phyloP scores from a whole-genome alignment of 2,113 vertebrate genomes.

The Cisticola juncidis region DNA sequence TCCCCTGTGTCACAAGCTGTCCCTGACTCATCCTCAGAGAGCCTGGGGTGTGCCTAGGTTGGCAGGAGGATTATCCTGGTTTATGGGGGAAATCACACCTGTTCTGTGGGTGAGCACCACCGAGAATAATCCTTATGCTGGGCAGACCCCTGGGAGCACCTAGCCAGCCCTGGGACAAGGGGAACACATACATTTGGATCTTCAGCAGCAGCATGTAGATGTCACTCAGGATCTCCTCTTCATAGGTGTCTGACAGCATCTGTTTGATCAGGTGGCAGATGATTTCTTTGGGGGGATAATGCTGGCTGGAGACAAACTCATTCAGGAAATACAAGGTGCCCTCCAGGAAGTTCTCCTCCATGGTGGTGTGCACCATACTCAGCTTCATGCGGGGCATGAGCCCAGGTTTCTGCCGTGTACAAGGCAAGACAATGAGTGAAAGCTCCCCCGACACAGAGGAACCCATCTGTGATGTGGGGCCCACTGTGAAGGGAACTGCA shows the following conservation, averaged over 20 bases:
- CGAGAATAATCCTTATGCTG: not conserved
- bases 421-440: constrained; percentile 48
- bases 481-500: not conserved
- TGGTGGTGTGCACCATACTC: constrained; percentile 84
- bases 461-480: not conserved
- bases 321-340: constrained; percentile 88
- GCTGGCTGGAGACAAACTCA: constrained; percentile 83
- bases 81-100: not conserved
- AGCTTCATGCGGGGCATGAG: constrained; percentile 82
- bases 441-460: not conserved
- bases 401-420: constrained; percentile 53
- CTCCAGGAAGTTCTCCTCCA: constrained; percentile 85
- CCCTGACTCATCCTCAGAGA: not conserved
- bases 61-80: not conserved
- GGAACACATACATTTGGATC: constrained; percentile 84
- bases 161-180: not conserved
- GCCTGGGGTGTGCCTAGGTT: not conserved
- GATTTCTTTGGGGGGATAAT: constrained; percentile 82
- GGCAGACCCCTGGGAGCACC: not conserved
- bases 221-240: constrained; percentile 75
- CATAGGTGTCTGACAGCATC: constrained; percentile 79
- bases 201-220: constrained; percentile 89
- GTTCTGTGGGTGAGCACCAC: not conserved
- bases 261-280: constrained; percentile 78
- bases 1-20: not conserved